These are phyloP conservation scores for Pterocles orientalis DNA, from an alignment of 2,113 vertebrate species.

Conservation along the genomic window DNA sequence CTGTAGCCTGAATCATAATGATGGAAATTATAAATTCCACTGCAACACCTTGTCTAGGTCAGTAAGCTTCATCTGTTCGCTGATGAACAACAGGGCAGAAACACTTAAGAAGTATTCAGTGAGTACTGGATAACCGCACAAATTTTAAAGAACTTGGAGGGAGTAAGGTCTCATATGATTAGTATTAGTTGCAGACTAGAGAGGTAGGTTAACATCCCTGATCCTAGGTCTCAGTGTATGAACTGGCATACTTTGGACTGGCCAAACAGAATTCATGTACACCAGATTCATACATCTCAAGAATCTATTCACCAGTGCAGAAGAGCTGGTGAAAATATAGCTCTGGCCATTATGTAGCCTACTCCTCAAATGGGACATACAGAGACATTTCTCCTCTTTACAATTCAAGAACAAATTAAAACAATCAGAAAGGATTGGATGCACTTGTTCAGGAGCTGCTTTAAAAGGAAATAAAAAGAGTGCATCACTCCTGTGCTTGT, in stretches of 20 bases:
- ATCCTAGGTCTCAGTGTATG: neutral
- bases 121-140: neutral
- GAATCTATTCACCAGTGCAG: neutral
- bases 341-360: neutral
- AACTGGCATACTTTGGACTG: neutral
- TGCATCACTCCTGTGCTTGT: neutral
- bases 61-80: neutral
- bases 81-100: neutral
- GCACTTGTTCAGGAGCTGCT: neutral
- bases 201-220: neutral
- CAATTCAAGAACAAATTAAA: neutral
- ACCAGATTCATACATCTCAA: neutral
- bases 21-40: neutral
- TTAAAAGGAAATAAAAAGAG: neutral
- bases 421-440: neutral
- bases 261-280: neutral
- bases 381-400: neutral
- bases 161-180: neutral
- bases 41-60: neutral
- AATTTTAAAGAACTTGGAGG: neutral
- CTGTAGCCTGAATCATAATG: neutral
- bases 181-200: neutral
- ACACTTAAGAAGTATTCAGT: neutral
- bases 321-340: neutral
- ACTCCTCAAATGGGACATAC: accelerated